phyloP scores from a whole-genome alignment of 2,888 invertebrate genomes.

The Notodonta dromedarius region DNA sequence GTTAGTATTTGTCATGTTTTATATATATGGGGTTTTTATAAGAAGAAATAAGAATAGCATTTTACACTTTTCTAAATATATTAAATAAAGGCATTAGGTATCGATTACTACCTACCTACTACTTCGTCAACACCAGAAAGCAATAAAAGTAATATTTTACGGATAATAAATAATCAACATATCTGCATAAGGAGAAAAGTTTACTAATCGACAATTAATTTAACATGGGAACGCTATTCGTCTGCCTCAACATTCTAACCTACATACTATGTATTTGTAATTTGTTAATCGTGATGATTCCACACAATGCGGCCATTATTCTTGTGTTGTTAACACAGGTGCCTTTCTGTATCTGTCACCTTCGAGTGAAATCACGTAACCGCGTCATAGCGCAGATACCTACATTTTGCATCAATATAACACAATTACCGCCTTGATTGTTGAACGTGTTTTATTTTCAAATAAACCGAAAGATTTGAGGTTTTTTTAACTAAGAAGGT shows the following conservation, averaged over 20 bases:
- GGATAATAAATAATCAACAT: too few species aligned
- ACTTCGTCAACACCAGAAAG: too few species aligned
- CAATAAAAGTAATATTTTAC: too few species aligned
- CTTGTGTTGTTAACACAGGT: conserved; percentile 36
- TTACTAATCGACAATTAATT: conserved; percentile 7
- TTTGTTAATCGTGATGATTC: conserved; percentile 16
- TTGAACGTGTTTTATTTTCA: conserved; percentile 6
- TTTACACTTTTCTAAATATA: too few species aligned
- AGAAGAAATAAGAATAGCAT: too few species aligned
- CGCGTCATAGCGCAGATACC: conserved; percentile 19
- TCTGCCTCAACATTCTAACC: conserved; percentile 12
- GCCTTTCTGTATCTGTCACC: conserved; percentile 29
- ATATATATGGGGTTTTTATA: too few species aligned
- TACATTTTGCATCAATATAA: conserved; percentile 24
- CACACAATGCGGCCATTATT: conserved; percentile 19
- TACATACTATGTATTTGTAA: conserved; percentile 9
- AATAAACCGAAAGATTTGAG: not conserved
- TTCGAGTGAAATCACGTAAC: conserved; percentile 34
- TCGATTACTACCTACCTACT: too few species aligned
- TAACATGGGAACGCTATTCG: conserved; percentile 8
- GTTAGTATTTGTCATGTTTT: too few species aligned
- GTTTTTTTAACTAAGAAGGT: too few species aligned
- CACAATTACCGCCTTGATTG: conserved; percentile 20
- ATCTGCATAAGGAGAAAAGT: not conserved
- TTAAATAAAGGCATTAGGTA: too few species aligned